A percentile compares a stretch with the other conserved stretches of the same genome.
phyloP scores from a whole-genome alignment of 2,113 vertebrate species.

The Plestiodon gilberti region DNA sequence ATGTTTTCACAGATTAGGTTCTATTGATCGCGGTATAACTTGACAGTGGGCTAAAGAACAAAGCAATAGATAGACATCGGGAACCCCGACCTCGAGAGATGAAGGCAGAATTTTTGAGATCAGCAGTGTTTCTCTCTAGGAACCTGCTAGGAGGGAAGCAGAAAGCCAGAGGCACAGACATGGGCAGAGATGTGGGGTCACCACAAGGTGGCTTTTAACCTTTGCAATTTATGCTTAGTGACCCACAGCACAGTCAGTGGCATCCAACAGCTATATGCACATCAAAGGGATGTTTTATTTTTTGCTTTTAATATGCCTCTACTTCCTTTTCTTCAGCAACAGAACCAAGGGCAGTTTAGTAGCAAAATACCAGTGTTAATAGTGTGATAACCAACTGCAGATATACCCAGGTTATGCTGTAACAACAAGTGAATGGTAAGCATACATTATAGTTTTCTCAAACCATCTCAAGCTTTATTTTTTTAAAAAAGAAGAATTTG shows the following conservation, averaged over 20 bases:
- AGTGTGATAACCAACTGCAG: neutral
- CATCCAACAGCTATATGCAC: slow-evolving; percentile 24
- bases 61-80: neutral
- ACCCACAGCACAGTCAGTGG: neutral
- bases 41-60: neutral
- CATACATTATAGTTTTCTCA: neutral
- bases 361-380: neutral
- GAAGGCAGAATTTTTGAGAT: slow-evolving; percentile 24
- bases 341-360: neutral
- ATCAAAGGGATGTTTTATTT: slow-evolving; percentile 25
- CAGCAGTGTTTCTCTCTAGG: slow-evolving; percentile 20
- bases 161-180: slow-evolving; percentile 25
- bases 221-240: slow-evolving; percentile 25
- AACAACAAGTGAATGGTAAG: too few relatives aligned
- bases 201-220: slow-evolving; percentile 39
- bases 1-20: too few relatives aligned
- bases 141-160: slow-evolving; percentile 36
- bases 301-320: neutral
- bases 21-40: neutral
- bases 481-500: neutral
- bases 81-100: slow-evolving; percentile 20
- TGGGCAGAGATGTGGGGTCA: slow-evolving; percentile 39
- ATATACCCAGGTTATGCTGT: neutral
- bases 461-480: neutral
- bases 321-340: neutral